Evolutionary conservation across 2,888 invertebrate genomes (phyloP), one percentile per base, ranked within the genome.

Genomic region (Choreutis nemorana): DNA sequence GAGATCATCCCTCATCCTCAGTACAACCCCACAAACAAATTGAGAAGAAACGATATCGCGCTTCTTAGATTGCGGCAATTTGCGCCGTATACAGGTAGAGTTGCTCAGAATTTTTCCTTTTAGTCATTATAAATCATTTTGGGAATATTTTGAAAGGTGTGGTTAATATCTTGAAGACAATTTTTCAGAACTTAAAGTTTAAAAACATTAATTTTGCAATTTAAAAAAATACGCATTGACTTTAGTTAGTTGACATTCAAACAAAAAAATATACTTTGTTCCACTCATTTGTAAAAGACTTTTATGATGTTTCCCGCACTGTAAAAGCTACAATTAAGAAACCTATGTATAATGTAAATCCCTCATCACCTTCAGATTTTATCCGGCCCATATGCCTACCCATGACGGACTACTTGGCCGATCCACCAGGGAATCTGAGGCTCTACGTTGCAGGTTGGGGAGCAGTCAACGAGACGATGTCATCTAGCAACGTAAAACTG

Each of bases 401-500:
- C 2, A 36, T 33, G 0, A 14, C 20, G 0, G 65, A 66, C 30
- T n/a, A 55, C 3, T 55, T 58, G 0, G 2, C 11, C 14, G 25
- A 28, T 2, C 41, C 45, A 1, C 39, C 50, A 1, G 4, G 5
- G 0, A 35, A 43, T 4, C 36, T 49, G 13, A 45, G 31, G 2
- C 23, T 67, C 13, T 47, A 28, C 30, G 53, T 77, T 2, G 72
- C 81, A 4, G 83, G 83, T 0, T 83, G 83, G 83, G 83, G 83
- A 1, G 67, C 63, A 22, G 65, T 73, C 14, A 70, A 71, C 42
- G 48, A 44, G 2, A 49, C 61, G 35, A 30, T 39, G 11, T 35
- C 38, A 3, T 42, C 33, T 21, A 64, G 57, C 36, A 31, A 41
- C 4, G 22, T 52, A n/a, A 64, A 63, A 27, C 44, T 51, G 7